Evolutionary conservation across 35 echinoderm and acorn worm species (phyloP), one percentile per base, ranked within the genome.

Genomic region (Acanthaster planci): DNA sequence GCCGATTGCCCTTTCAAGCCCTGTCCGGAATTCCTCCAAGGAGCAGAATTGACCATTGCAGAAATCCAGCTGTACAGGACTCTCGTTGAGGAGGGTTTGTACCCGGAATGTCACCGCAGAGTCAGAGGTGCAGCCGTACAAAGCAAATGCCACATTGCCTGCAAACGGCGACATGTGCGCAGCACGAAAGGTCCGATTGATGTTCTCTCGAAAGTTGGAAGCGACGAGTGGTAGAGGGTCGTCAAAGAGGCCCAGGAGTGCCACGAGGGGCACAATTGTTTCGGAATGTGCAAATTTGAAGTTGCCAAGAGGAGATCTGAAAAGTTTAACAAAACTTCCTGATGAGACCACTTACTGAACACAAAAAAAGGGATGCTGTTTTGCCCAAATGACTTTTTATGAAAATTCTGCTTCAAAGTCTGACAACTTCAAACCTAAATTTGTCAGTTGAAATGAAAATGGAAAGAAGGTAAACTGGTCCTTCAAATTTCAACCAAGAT

Each of bases 201-300:
- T 47, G n/a, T 90, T 32, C 35, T 37, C 37, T 23, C 37, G 51
- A 44, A 85, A 90, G 80, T 60, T 85, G 16, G 82, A 58, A 18
- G 89, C 81, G 15, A 39, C 34, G 7, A 82, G 82, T 22, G 55
- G 16, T 0, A 58, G 34, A 3, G 68, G 44, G 12, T 83, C 67
- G 30, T 82, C 50, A 31, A 79, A 90, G 1, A 90, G 52, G 34
- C 39, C 82, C 32, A 90, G 40, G 15, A 90, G n/a, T 8, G 81
- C 21, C 0, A 77, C 7, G 10, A 90, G 51, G 3, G 81, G 75
- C 10, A 77, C 26, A 12, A 90, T 40, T 14, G 82, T 79, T 32
- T 84, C 82, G 2, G 89, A 84, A 51, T 90, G 89, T 17, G 82
- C 82, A 80, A 90, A 90, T 67, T 90, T 90, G 82, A 80, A 90